phyloP scores from a whole-genome alignment of 1,140 invertebrate species.

The Coelopa frigida region DNA sequence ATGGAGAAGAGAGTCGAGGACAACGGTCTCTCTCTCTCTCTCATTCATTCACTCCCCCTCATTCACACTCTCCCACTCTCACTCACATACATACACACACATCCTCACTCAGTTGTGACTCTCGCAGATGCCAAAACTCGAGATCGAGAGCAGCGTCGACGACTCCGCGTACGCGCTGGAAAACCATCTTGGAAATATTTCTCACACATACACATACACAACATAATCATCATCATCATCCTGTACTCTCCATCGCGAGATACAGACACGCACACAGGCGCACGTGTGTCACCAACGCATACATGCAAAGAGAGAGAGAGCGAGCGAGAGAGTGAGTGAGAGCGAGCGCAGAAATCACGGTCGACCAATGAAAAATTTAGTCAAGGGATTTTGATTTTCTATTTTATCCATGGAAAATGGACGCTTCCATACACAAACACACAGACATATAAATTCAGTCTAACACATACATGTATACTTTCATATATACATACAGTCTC shows the following conservation, averaged over 20 bases:
- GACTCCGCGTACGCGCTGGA: conserved; percentile 3
- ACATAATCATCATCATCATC: neutral
- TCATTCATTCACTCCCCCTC: too few species aligned
- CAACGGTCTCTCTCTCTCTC: too few species aligned
- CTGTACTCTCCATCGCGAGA: too few species aligned
- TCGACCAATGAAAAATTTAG: conserved; percentile 47
- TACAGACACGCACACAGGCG: neutral
- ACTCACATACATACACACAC: too few species aligned
- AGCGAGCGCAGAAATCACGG: conserved; percentile 42
- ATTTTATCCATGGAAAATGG: conserved; percentile 32
- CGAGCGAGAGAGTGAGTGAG: too few species aligned
- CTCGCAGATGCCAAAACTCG: too few species aligned
- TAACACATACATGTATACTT: neutral
- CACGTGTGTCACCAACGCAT: neutral
- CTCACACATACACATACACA: conserved; percentile 5
- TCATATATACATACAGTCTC: too few species aligned
- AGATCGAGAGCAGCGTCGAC: neutral
- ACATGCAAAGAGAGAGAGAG: conserved; percentile 13
- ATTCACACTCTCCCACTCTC: too few species aligned
- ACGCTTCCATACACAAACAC: conserved; percentile 27
- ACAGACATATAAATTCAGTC: conserved; percentile 8
- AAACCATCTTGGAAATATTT: conserved; percentile 6
- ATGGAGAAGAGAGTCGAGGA: too few species aligned
- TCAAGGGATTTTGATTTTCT: conserved; percentile 46
- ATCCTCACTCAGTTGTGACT: too few species aligned